These are phyloP conservation scores for Leucoraja ocellata DNA, from an alignment of 2,797 vertebrate species.

Conservation along the genomic window DNA sequence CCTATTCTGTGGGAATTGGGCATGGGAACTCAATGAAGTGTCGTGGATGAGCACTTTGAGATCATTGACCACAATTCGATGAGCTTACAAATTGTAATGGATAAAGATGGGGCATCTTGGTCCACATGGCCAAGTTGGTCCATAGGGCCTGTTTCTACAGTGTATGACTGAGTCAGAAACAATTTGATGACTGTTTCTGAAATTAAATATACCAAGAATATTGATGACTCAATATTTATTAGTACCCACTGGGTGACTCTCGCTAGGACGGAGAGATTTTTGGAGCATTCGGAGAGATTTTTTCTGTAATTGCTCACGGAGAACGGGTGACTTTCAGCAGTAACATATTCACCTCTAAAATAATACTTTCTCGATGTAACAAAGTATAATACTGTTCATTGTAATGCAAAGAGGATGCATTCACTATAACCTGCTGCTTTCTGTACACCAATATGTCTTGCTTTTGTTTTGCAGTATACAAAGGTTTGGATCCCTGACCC, in stretches of 20 bases:
- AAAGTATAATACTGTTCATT: not conserved
- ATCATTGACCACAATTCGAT: too few relatives aligned
- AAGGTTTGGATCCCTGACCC: constrained; percentile 89
- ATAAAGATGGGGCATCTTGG: too few relatives aligned
- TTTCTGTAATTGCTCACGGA: not conserved
- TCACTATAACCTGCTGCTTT: not conserved
- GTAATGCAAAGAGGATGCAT: not conserved
- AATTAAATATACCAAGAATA: not conserved
- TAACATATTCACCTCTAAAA: not conserved
- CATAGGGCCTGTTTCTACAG: too few relatives aligned
- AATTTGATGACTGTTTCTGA: not conserved
- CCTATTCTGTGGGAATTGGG: too few relatives aligned
- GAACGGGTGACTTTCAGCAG: not conserved
- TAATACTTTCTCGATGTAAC: not conserved
- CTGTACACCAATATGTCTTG: not conserved
- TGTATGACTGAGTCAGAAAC: not conserved
- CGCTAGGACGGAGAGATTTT: not conserved
- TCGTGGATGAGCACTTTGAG: too few relatives aligned
- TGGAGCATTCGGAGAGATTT: not conserved
- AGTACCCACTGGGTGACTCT: not conserved
- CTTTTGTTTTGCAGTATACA: constrained; percentile 62
- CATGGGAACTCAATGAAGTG: too few relatives aligned
- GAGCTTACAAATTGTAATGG: too few relatives aligned
- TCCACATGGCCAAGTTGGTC: too few relatives aligned
- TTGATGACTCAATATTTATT: not conserved